Evolutionary conservation across 2,888 invertebrate genomes (phyloP).

Genomic region (Drosophila atripex): DNA sequence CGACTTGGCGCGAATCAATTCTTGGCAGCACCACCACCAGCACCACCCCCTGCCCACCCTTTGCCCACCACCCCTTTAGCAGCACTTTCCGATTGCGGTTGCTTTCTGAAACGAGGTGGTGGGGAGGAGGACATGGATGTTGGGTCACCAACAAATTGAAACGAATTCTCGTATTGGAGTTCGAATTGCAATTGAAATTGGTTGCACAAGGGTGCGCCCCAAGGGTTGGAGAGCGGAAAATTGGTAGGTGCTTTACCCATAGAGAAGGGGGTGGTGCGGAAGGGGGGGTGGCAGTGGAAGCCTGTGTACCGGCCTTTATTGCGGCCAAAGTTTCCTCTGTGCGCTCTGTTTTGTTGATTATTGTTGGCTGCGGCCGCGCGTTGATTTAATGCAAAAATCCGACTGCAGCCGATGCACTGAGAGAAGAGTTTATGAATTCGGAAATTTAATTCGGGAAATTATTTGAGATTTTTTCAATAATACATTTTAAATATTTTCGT

Average conservation of each 20-base stretch:
- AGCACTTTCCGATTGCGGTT: conserved; percentile 60
- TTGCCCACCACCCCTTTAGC: not conserved
- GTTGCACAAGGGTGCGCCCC: conserved; percentile 45
- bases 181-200: conserved; percentile 80
- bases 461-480: too few relatives aligned
- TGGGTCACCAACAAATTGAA: conserved; percentile 76
- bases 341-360: conserved; percentile 70
- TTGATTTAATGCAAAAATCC: conserved; percentile 77
- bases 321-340: conserved; percentile 49
- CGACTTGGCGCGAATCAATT: conserved; percentile 72
- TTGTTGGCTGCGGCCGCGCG: conserved; percentile 70
- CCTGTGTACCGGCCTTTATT: conserved; percentile 48
- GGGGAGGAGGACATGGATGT: conserved; percentile 28
- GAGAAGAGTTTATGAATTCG: not conserved
- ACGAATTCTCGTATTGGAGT: conserved; percentile 78
- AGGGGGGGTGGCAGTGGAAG: not conserved
- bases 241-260: not conserved
- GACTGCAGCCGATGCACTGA: conserved; percentile 40
- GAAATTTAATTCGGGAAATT: too few relatives aligned
- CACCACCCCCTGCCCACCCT: not conserved
- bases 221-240: not conserved
- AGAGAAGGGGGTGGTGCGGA: conserved; percentile 1
- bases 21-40: conserved; percentile 48
- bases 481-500: too few relatives aligned
- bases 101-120: conserved; percentile 5